Percentiles rank a stretch among this genome's conserved stretches.
phyloP scores from a whole-genome alignment of 2,113 vertebrate species.

The Urocitellus parryii region DNA sequence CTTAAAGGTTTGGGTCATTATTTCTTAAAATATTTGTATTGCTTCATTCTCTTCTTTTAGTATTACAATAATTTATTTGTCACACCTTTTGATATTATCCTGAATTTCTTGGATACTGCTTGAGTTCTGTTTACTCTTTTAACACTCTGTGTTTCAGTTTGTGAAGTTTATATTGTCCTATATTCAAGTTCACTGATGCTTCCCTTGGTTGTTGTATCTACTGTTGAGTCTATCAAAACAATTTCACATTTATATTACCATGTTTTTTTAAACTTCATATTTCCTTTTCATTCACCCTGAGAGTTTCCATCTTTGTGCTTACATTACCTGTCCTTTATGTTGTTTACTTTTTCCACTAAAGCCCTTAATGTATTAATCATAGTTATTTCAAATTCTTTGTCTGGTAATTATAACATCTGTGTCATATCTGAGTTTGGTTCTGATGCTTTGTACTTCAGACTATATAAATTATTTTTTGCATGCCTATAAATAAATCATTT shows the following conservation, averaged over 20 bases:
- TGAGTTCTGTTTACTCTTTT: neutral
- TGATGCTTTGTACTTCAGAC: conserved; percentile 30
- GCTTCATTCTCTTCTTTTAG: neutral
- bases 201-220: neutral
- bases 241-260: conserved; percentile 12
- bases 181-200: conserved; percentile 24
- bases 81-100: neutral
- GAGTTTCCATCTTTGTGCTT: conserved; percentile 16
- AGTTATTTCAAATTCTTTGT: conserved; percentile 42
- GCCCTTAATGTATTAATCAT: conserved; percentile 6
- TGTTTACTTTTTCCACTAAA: conserved; percentile 36
- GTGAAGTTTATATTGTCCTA: neutral
- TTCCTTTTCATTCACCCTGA: conserved; percentile 50
- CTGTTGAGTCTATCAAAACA: neutral
- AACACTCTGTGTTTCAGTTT: conserved; percentile 28
- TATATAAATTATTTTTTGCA: neutral
- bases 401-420: conserved; percentile 50
- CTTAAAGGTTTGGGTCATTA: neutral
- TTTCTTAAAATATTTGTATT: conserved; percentile 14
- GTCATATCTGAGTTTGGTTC: conserved; percentile 32
- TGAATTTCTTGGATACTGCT: neutral
- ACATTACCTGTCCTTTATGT: conserved; percentile 14
- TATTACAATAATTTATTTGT: neutral
- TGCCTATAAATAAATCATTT: neutral
- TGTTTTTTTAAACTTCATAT: conserved; percentile 39